Conservation (phyloP, 2,888 invertebrate genomes). For the Nowickia ferox region DNA sequence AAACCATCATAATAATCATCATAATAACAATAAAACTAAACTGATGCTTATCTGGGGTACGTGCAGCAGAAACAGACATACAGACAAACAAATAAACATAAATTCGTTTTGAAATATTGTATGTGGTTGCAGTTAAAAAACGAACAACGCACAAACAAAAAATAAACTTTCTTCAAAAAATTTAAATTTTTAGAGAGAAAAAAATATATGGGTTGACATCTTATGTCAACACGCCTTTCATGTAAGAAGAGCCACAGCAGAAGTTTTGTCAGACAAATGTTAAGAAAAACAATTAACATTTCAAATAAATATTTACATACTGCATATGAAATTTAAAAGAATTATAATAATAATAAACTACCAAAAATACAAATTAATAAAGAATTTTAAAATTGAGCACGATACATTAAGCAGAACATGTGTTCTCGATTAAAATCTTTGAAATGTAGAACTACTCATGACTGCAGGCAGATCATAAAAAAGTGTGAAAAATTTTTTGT, state of each 20-base stretch:
- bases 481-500: slow-evolving; percentile 14
- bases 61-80: slow-evolving; percentile 53
- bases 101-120: slow-evolving; percentile 64
- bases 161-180: slow-evolving; percentile 61
- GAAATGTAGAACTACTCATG: slow-evolving; percentile 49
- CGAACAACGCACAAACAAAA: slow-evolving; percentile 15
- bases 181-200: slow-evolving; percentile 33
- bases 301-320: slow-evolving; percentile 54
- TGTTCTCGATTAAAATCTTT: slow-evolving; percentile 56
- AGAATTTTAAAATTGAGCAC: slow-evolving; percentile 39
- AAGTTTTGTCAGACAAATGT: slow-evolving; percentile 55
- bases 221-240: slow-evolving; percentile 68
- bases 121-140: slow-evolving; percentile 55
- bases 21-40: slow-evolving; percentile 69
- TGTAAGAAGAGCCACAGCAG: slow-evolving; percentile 38
- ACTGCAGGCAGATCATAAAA: slow-evolving; percentile 7
- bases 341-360: slow-evolving; percentile 25
- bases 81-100: slow-evolving; percentile 64
- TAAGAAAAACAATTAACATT: slow-evolving; percentile 67
- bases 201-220: slow-evolving; percentile 66
- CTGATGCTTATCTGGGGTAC: slow-evolving; percentile 70
- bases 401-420: slow-evolving; percentile 34
- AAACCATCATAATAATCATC: slow-evolving; percentile 60
- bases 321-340: background rate
- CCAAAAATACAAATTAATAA: slow-evolving; percentile 25